phyloP scores from a whole-genome alignment of 2,888 invertebrate genomes.

The Limnephilus lunatus region DNA sequence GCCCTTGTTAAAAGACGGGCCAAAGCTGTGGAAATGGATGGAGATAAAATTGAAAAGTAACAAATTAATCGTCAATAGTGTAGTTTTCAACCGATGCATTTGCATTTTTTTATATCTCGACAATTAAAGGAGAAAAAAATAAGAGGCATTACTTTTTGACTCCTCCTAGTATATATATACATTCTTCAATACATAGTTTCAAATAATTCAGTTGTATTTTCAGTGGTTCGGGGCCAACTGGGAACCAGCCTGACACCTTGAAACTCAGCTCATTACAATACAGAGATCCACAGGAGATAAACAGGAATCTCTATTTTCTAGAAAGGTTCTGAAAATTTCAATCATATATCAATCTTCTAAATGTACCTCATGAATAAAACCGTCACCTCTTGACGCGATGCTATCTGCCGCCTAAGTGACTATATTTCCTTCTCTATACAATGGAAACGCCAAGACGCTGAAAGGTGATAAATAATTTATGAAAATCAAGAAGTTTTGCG shows the following conservation, averaged over 20 bases:
- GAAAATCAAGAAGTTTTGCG: conserved; percentile 21
- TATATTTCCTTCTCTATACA: background rate
- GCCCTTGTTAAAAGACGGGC: no score
- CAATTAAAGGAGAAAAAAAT: no score
- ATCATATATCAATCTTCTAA: background rate
- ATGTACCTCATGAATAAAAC: conserved; percentile 24
- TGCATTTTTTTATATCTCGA: no score
- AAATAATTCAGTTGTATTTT: background rate
- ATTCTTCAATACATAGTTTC: background rate
- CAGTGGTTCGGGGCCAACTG: background rate
- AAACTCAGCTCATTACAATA: background rate
- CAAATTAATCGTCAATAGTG: no score
- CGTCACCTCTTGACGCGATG: background rate
- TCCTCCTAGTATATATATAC: background rate
- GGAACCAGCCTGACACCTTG: background rate
- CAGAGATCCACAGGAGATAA: background rate
- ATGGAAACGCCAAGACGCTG: background rate
- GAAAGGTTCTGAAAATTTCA: background rate
- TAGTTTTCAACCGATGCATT: no score
- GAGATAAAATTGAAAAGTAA: no score
- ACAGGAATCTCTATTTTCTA: background rate
- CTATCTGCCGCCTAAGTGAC: background rate
- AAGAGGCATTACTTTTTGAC: no score
- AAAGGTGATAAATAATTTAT: conserved; percentile 30
- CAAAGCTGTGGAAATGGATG: no score